Conservation (phyloP, 2,113 vertebrate species). For the Macquaria ambigua region DNA sequence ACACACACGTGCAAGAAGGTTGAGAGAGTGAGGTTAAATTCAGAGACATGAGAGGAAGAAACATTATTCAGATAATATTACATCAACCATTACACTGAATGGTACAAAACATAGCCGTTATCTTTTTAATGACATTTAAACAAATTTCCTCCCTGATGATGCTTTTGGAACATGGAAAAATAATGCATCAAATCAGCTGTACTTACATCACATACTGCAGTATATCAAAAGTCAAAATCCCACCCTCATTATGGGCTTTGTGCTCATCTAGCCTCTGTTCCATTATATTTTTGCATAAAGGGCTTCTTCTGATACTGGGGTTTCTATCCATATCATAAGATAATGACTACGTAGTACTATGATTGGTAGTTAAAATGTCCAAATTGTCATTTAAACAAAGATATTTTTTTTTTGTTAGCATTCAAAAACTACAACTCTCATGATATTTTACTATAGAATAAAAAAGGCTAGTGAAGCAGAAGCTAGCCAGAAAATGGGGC, state of each 20-base stretch:
- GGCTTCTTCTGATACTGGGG: not conserved
- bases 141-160: not conserved
- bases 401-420: not conserved
- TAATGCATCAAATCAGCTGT: too few relatives aligned
- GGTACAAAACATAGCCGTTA: not conserved
- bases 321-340: not conserved
- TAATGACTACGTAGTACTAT: not conserved
- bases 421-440: not conserved
- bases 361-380: not conserved
- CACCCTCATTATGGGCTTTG: not conserved
- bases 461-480: constrained; percentile 7
- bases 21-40: not conserved
- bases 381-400: not conserved
- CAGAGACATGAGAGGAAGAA: not conserved
- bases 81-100: not conserved
- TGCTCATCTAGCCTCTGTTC: not conserved
- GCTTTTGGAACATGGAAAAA: not conserved
- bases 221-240: not conserved
- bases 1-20: constrained; percentile 7
- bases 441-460: not conserved
- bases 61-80: not conserved
- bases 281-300: constrained; percentile 6
- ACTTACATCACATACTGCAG: not conserved
- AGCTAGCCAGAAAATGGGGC: constrained; percentile 4
- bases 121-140: not conserved